phyloP scores from a whole-genome alignment of 2,113 vertebrate species.

The Leuciscus idus region DNA sequence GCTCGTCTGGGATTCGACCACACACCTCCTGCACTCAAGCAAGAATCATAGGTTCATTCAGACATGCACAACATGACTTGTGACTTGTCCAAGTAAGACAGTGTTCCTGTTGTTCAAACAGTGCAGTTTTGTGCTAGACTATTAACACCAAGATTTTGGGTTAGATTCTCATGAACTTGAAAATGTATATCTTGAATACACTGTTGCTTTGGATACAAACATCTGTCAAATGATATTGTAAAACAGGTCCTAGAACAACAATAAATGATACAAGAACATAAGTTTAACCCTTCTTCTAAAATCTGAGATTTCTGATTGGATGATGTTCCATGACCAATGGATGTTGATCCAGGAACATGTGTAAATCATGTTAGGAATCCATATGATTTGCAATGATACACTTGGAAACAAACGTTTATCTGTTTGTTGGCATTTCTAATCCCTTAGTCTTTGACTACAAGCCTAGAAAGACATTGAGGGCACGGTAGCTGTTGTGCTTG shows the following conservation, averaged over 20 bases:
- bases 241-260: background rate
- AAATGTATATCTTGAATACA: background rate
- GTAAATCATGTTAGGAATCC: background rate
- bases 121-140: background rate
- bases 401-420: background rate
- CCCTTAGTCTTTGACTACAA: background rate
- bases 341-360: constrained; percentile 7
- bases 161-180: background rate
- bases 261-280: no score
- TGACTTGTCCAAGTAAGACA: background rate
- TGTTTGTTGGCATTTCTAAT: background rate
- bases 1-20: background rate
- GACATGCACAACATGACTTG: background rate
- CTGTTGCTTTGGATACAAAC: background rate
- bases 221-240: background rate
- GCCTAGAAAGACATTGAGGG: background rate
- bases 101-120: background rate
- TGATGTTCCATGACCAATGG: background rate
- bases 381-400: background rate
- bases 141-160: background rate
- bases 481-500: constrained; percentile 21
- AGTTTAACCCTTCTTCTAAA: background rate
- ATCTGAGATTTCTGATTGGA: background rate
- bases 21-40: background rate
- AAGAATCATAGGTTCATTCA: background rate